Percentiles rank a stretch among this genome's conserved stretches.
These are phyloP conservation scores for Caiman crocodilus DNA, from an alignment of 2,797 vertebrate genomes.

Conservation along the genomic window DNA sequence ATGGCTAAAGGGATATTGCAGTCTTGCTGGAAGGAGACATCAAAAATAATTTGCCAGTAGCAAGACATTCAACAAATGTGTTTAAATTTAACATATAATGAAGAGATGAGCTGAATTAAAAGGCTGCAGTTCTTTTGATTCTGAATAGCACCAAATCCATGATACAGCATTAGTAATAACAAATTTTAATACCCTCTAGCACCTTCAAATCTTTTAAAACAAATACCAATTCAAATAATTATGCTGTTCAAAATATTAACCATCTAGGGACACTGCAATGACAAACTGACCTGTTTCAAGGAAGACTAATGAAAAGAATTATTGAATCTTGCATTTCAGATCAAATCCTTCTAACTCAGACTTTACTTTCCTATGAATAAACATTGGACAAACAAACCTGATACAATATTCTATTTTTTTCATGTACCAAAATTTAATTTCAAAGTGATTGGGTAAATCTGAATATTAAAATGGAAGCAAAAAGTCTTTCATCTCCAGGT, in stretches of 20 bases:
- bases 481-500: conserved; percentile 33
- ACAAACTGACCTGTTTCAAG: conserved; percentile 1
- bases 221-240: conserved; percentile 29
- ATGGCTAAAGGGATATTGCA: conserved; percentile 19
- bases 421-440: conserved; percentile 41
- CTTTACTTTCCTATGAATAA: conserved; percentile 50
- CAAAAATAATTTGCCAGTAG: conserved; percentile 16
- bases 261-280: neutral
- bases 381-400: conserved; percentile 60
- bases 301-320: conserved; percentile 1
- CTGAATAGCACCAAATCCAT: neutral
- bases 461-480: neutral
- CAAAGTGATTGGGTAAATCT: neutral
- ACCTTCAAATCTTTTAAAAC: conserved; percentile 3
- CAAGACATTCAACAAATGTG: conserved; percentile 14
- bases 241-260: neutral
- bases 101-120: conserved; percentile 36
- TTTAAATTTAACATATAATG: conserved; percentile 54
- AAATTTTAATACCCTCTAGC: conserved; percentile 46
- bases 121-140: conserved; percentile 30
- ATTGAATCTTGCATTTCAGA: conserved; percentile 16
- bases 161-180: neutral
- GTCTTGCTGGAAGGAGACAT: conserved; percentile 24
- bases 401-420: conserved; percentile 48
- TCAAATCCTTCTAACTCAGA: conserved; percentile 20